phyloP scores from a whole-genome alignment of 2,888 invertebrate species.

The Tanytarsus gracilentus region DNA sequence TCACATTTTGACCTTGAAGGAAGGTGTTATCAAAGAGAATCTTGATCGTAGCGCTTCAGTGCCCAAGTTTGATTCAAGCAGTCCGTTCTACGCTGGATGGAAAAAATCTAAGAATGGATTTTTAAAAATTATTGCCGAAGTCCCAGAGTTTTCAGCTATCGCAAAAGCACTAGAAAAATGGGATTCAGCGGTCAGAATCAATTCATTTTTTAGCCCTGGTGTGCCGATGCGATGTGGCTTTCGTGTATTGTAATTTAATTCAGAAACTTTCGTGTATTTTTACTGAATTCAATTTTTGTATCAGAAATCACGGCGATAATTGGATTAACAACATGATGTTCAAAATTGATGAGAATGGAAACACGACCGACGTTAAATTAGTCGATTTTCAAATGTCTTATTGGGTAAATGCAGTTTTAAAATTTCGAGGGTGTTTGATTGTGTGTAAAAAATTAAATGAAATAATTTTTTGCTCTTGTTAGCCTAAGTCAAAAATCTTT shows the following conservation, averaged over 20 bases:
- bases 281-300: too few species aligned
- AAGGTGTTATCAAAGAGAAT: neutral
- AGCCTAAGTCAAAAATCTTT: too few species aligned
- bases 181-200: neutral
- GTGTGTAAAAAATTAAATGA: too few species aligned
- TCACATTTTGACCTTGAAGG: neutral
- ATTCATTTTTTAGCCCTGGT: neutral
- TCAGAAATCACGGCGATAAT: constrained; percentile 30
- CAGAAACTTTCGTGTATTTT: too few species aligned
- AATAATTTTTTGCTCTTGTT: too few species aligned
- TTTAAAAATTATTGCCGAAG: neutral
- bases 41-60: neutral
- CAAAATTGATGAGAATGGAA: constrained; percentile 28
- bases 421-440: too few species aligned
- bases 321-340: constrained; percentile 31
- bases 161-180: neutral
- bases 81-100: neutral
- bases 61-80: too few species aligned
- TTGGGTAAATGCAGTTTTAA: constrained; percentile 29
- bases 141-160: neutral
- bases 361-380: constrained; percentile 13
- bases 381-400: constrained; percentile 18
- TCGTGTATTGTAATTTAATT: constrained; percentile 30
- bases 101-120: neutral
- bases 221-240: constrained; percentile 18